Evolutionary conservation across 2,113 vertebrate species (phyloP).

Genomic region (Boleophthalmus pectinirostris): DNA sequence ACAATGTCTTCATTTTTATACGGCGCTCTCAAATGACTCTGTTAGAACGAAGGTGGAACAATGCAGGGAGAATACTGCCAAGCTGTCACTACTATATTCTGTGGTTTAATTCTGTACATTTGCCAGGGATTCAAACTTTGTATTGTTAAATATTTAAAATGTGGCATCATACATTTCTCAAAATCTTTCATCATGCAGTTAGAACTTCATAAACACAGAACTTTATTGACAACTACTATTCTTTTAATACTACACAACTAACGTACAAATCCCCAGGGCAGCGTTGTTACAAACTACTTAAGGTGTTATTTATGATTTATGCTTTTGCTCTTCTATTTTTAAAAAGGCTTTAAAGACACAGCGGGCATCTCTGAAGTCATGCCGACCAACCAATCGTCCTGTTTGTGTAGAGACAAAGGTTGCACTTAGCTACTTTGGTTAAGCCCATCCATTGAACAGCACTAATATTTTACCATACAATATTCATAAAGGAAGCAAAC

Average conservation of each 20-base stretch:
- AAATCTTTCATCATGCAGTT: background rate
- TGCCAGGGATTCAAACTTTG: background rate
- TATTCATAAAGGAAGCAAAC: background rate
- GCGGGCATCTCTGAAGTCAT: conserved; percentile 6
- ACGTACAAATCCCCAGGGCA: background rate
- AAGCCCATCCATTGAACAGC: background rate
- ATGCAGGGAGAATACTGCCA: background rate
- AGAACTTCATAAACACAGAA: background rate
- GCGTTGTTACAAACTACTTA: background rate
- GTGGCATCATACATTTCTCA: background rate
- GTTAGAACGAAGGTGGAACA: background rate
- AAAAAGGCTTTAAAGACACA: background rate
- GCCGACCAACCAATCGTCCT: background rate
- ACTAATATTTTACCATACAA: background rate
- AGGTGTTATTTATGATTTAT: background rate
- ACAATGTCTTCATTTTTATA: conserved; percentile 9
- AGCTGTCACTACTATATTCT: too few relatives aligned
- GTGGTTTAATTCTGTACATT: background rate
- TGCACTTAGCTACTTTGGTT: background rate
- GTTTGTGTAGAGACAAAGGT: background rate
- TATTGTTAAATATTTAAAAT: background rate
- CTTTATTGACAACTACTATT: background rate
- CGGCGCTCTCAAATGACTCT: background rate
- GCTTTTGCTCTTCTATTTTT: background rate
- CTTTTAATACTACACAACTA: background rate